phyloP scores from a whole-genome alignment of 1,140 invertebrate genomes.

The Pseudachorutes palmiensis region DNA sequence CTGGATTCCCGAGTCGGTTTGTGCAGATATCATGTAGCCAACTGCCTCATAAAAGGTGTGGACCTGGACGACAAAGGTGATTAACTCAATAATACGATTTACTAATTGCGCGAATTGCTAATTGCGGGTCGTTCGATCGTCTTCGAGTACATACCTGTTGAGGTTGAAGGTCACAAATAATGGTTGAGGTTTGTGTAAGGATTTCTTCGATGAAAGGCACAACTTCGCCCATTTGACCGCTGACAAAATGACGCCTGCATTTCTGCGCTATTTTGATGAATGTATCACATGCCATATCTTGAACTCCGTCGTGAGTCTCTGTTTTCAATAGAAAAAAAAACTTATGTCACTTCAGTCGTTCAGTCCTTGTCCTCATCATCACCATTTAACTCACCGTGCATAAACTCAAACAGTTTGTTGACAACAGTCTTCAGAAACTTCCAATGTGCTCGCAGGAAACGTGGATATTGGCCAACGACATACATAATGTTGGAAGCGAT shows the following conservation, averaged over 20 bases:
- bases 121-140: neutral
- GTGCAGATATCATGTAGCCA: conserved; percentile 96
- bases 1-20: conserved; percentile 78
- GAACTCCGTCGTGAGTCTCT: conserved; percentile 99
- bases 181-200: conserved; percentile 85
- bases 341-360: no score
- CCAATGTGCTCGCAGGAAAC: conserved; percentile 98
- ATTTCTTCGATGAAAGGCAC: conserved; percentile 99
- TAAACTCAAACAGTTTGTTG: conserved; percentile 99
- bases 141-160: conserved; percentile 62
- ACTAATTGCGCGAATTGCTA: neutral
- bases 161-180: conserved; percentile 97
- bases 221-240: conserved; percentile 89
- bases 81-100: conserved; percentile 7
- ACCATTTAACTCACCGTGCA: conserved; percentile 86
- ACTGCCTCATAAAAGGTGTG: conserved; percentile 99
- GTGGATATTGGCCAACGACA: conserved; percentile 98
- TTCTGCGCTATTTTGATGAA: conserved; percentile 99
- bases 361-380: conserved; percentile 4
- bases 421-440: conserved; percentile 99
- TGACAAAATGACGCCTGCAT: conserved; percentile 95
- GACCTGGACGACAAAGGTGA: conserved; percentile 55
- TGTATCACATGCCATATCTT: conserved; percentile 99
- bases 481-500: conserved; percentile 99
- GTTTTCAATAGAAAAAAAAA: conserved; percentile 40